A percentile compares a stretch with the other conserved stretches of the same genome.
These are phyloP conservation scores for Rhingia rostrata DNA, from an alignment of 2,888 invertebrate species.

Conservation along the genomic window DNA sequence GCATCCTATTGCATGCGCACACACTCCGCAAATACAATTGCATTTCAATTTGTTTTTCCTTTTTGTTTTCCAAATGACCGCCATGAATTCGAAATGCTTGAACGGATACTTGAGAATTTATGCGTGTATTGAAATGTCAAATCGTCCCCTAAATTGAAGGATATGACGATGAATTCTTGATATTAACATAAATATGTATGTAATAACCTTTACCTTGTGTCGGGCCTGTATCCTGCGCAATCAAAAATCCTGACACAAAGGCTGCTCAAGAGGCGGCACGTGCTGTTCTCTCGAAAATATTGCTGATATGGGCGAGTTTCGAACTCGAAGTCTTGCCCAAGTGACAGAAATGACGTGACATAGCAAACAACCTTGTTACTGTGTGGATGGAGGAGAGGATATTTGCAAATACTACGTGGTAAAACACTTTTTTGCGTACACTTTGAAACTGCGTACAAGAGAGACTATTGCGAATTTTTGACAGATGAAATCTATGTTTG, in stretches of 20 bases:
- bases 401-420: no score
- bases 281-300: constrained; percentile 46
- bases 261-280: constrained; percentile 64
- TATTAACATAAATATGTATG: constrained; percentile 53
- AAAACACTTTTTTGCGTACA: no score
- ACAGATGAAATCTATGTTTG: no score
- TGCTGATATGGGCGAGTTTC: constrained; percentile 39
- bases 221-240: constrained; percentile 29
- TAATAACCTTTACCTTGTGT: constrained; percentile 29
- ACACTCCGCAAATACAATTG: constrained; percentile 63
- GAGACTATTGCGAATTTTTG: no score
- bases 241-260: constrained; percentile 60
- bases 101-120: constrained; percentile 54
- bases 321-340: constrained; percentile 39
- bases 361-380: constrained; percentile 42
- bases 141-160: constrained; percentile 27
- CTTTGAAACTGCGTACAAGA: no score
- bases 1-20: constrained; percentile 22
- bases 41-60: constrained; percentile 30
- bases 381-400: not conserved
- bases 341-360: constrained; percentile 62
- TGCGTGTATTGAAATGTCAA: constrained; percentile 57
- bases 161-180: constrained; percentile 50
- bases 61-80: constrained; percentile 50
- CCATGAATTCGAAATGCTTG: constrained; percentile 58